A percentile compares a stretch with the other conserved stretches of the same genome.
These are phyloP conservation scores for Arrhamphus sclerolepis DNA, from an alignment of 2,797 vertebrate species.

Conservation along the genomic window DNA sequence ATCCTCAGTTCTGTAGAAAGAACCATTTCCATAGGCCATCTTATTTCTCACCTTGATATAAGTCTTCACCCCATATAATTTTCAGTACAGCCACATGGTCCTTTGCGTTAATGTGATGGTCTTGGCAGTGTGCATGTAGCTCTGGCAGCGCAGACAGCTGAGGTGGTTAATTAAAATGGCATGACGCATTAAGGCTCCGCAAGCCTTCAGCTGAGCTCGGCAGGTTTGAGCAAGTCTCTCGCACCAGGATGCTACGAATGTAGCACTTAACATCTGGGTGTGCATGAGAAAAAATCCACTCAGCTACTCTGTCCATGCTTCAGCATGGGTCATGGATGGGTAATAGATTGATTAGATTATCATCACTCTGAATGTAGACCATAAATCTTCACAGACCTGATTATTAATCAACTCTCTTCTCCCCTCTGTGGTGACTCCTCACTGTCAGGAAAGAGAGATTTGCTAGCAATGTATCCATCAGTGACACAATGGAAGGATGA, in stretches of 20 bases:
- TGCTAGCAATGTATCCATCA: conserved; percentile 22
- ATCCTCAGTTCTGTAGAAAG: neutral
- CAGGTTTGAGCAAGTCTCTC: conserved; percentile 57
- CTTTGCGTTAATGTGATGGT: conserved; percentile 37
- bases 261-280: conserved; percentile 23
- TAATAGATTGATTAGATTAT: conserved; percentile 47
- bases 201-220: conserved; percentile 51
- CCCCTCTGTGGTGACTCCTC: conserved; percentile 31
- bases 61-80: conserved; percentile 28
- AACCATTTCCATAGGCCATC: conserved; percentile 1
- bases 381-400: conserved; percentile 27
- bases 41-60: conserved; percentile 24
- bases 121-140: conserved; percentile 25
- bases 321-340: conserved; percentile 17
- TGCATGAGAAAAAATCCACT: conserved; percentile 27
- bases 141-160: conserved; percentile 30
- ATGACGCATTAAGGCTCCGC: conserved; percentile 48
- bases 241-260: conserved; percentile 16
- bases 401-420: conserved; percentile 19
- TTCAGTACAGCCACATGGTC: conserved; percentile 14
- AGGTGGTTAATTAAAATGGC: conserved; percentile 42
- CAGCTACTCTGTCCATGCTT: conserved; percentile 25
- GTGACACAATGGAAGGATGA: conserved; percentile 44
- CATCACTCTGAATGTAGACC: conserved; percentile 27
- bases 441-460: conserved; percentile 34